Evolutionary conservation across 2,113 vertebrate genomes (phyloP).

Genomic region (Dasyprocta punctata): DNA sequence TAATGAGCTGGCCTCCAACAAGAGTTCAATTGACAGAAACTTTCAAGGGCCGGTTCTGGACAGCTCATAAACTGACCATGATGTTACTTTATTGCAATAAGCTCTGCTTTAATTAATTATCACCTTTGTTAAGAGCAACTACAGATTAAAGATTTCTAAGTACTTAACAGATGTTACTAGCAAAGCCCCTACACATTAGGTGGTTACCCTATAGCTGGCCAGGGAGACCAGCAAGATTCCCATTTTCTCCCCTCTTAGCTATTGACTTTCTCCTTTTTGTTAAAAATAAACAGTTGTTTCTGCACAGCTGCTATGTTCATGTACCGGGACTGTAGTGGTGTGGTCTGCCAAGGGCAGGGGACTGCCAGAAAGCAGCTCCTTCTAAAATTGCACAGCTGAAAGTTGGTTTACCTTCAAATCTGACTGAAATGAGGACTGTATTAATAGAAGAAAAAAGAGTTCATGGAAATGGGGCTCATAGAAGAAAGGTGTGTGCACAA

Average conservation of each 20-base stretch:
- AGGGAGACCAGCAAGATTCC: conserved; percentile 80
- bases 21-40: conserved; percentile 87
- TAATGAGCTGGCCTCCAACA: conserved; percentile 84
- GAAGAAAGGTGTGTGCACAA: neutral
- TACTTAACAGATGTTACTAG: conserved; percentile 84
- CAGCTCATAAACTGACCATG: conserved; percentile 83
- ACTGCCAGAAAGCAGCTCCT: conserved; percentile 1
- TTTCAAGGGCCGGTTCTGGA: conserved; percentile 83
- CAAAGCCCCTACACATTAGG: conserved; percentile 83
- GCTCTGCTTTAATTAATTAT: conserved; percentile 88
- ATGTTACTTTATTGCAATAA: conserved; percentile 84
- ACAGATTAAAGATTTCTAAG: conserved; percentile 87
- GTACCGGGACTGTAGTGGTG: neutral
- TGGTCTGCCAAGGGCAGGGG: neutral
- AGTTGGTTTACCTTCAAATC: conserved; percentile 45
- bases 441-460: neutral
- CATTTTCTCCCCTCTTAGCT: conserved; percentile 78
- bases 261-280: conserved; percentile 82
- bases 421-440: neutral
- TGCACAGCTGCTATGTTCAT: conserved; percentile 73
- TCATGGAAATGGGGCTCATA: conserved; percentile 13
- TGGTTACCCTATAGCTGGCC: conserved; percentile 82
- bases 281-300: conserved; percentile 68
- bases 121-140: conserved; percentile 87
- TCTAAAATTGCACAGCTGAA: conserved; percentile 49